Conservation (phyloP, 2,113 vertebrate genomes). For the Rhynchomys soricoides region DNA sequence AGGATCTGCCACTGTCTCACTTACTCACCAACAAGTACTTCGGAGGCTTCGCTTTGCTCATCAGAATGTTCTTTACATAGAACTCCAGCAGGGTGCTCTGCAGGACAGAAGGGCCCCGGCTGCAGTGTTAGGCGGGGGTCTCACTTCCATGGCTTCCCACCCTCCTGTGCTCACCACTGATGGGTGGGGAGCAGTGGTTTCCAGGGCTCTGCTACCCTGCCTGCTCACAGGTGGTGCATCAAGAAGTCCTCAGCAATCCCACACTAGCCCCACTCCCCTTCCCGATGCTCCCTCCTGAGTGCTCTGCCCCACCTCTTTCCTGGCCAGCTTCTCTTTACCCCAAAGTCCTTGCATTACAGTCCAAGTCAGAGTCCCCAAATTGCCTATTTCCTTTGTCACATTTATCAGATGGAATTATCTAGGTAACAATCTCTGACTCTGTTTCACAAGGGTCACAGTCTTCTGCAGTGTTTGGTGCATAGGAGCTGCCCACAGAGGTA, state of each 20-base stretch:
- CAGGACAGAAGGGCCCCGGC: slow-evolving; percentile 35
- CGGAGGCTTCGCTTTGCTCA: slow-evolving; percentile 95
- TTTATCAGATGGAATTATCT: neutral
- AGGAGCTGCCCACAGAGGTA: neutral
- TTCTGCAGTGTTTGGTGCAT: neutral
- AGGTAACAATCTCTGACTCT: neutral
- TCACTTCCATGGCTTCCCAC: neutral
- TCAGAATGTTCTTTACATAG: slow-evolving; percentile 96
- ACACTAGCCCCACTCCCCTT: neutral
- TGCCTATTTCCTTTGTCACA: neutral
- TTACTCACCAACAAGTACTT: slow-evolving; percentile 95
- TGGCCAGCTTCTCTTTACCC: neutral
- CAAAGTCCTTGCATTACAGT: neutral
- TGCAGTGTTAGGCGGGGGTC: neutral
- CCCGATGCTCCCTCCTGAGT: neutral
- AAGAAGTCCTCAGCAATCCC: neutral
- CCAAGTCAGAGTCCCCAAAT: neutral
- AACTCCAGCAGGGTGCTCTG: slow-evolving; percentile 93
- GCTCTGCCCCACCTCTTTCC: neutral
- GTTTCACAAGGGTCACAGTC: neutral
- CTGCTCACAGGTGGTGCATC: neutral
- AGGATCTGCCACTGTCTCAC: neutral
- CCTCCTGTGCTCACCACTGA: neutral
- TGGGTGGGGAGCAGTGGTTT: neutral
- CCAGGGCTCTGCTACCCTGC: neutral